Percentiles rank a stretch among this genome's conserved stretches.
Evolutionary conservation across 53 echinoderm and acorn worm genomes (phyloP).

Genomic region (Crossaster papposus): DNA sequence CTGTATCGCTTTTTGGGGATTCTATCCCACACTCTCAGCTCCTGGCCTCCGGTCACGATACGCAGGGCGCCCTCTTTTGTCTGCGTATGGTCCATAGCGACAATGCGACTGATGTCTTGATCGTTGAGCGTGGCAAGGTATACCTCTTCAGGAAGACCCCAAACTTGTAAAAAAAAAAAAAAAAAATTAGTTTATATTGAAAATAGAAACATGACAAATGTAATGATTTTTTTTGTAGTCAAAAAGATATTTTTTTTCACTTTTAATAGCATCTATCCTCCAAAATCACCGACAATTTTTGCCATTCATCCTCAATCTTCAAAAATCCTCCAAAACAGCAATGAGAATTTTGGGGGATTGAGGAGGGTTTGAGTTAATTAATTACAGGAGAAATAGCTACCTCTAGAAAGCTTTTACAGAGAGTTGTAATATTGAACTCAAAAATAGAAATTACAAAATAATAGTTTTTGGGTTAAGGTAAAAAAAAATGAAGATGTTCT

Average conservation of each 20-base stretch:
- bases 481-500: constrained; percentile 20
- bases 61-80: constrained; percentile 66
- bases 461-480: background rate
- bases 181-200: background rate
- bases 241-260: background rate
- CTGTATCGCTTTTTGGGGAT: constrained; percentile 62
- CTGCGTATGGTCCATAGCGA: constrained; percentile 65
- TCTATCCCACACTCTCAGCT: constrained; percentile 85
- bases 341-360: too few relatives aligned
- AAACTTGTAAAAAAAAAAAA: constrained; percentile 58
- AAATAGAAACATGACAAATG: background rate
- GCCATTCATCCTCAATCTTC: too few relatives aligned
- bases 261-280: background rate
- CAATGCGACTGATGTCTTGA: constrained; percentile 72
- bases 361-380: too few relatives aligned
- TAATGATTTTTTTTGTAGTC: background rate
- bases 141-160: constrained; percentile 74
- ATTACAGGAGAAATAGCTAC: too few relatives aligned
- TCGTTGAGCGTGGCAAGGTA: constrained; percentile 88
- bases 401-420: too few relatives aligned
- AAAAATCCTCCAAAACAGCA: too few relatives aligned
- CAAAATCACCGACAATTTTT: background rate
- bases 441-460: too few relatives aligned
- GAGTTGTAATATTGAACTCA: too few relatives aligned
- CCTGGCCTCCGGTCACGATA: constrained; percentile 81